A percentile compares a stretch with the other conserved stretches of the same genome.
phyloP scores from a whole-genome alignment of 2,113 vertebrate genomes.

The Aphelocoma coerulescens region DNA sequence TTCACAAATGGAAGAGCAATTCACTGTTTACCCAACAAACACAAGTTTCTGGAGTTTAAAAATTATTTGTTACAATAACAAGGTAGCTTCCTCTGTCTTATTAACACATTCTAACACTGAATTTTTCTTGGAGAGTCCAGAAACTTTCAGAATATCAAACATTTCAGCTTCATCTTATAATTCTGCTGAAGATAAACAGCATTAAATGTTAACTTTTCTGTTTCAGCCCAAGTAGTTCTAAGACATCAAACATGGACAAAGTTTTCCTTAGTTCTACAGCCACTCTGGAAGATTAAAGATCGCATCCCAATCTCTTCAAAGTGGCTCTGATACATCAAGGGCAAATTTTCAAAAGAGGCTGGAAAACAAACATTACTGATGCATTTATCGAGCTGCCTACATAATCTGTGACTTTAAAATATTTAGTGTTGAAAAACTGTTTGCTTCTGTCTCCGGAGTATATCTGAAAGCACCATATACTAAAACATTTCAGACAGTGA shows the following conservation, averaged over 20 bases:
- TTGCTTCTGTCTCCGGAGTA: neutral
- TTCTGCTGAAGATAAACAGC: neutral
- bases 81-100: neutral
- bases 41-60: neutral
- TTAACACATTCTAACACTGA: neutral
- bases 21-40: neutral
- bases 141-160: neutral
- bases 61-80: neutral
- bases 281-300: neutral
- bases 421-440: neutral
- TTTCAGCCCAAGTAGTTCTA: neutral
- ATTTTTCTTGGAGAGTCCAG: neutral
- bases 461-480: neutral
- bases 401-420: slow-evolving; percentile 10
- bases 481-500: neutral
- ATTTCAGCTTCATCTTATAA: neutral
- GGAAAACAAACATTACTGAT: slow-evolving; percentile 13
- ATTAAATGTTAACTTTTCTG: neutral
- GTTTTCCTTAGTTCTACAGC: neutral
- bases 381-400: neutral
- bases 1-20: neutral
- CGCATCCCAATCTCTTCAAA: neutral
- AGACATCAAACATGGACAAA: neutral
- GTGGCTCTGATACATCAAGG: neutral
- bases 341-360: neutral